phyloP scores from a whole-genome alignment of 2,113 vertebrate genomes.

The Prinia subflava region DNA sequence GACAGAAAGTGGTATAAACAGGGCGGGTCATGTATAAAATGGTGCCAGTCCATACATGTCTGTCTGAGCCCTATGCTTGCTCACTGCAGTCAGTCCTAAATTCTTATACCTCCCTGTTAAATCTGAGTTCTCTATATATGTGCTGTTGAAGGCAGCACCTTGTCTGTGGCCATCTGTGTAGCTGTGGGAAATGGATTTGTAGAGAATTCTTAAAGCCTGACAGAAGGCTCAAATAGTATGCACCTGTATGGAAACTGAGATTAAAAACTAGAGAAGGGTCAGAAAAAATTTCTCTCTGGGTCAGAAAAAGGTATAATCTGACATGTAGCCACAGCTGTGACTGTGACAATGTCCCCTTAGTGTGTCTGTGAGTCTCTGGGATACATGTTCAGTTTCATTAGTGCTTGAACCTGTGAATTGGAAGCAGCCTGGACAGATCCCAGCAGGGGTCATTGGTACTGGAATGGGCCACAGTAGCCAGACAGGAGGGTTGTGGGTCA shows the following conservation, averaged over 20 bases:
- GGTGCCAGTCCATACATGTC: accelerated
- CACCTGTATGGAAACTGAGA: too few relatives aligned
- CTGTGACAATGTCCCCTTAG: background rate
- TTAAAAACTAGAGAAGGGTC: too few relatives aligned
- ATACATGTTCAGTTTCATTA: background rate
- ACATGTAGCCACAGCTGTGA: background rate
- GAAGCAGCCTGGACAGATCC: background rate
- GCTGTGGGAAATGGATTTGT: too few relatives aligned
- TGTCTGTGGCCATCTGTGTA: background rate
- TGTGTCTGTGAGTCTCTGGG: background rate
- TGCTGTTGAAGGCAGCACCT: background rate
- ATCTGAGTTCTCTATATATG: background rate
- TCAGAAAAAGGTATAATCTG: too few relatives aligned
- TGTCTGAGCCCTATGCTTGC: background rate
- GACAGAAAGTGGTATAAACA: background rate
- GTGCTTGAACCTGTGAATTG: background rate
- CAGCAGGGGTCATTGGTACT: too few relatives aligned
- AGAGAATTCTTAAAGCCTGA: too few relatives aligned
- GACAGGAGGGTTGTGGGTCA: background rate
- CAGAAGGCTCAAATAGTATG: too few relatives aligned
- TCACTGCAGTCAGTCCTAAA: background rate
- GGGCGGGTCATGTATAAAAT: background rate
- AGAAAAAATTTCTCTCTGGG: too few relatives aligned
- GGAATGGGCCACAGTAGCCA: background rate
- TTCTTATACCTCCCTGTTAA: background rate